phyloP scores from a whole-genome alignment of 1,140 invertebrate genomes.

The Drosophila arawakana region DNA sequence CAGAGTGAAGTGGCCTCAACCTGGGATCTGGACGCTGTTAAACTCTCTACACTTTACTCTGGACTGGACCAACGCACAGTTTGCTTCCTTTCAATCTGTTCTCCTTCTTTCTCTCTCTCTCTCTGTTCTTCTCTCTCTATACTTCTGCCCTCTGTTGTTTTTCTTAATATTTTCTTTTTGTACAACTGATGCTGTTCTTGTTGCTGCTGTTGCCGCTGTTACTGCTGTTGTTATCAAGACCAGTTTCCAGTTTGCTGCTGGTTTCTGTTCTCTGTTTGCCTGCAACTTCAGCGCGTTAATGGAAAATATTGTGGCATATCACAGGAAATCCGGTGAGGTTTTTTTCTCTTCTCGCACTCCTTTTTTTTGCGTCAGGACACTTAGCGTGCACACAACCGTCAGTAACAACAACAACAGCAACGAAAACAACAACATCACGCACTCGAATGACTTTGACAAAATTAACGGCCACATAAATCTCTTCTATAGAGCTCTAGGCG shows the following conservation, averaged over 20 bases:
- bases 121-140: conserved; percentile 9
- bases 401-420: conserved; percentile 10
- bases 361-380: conserved; percentile 52
- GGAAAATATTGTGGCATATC: conserved; percentile 83
- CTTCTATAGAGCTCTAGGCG: conserved; percentile 50
- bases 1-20: conserved; percentile 47
- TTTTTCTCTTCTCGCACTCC: conserved; percentile 54
- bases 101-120: conserved; percentile 17
- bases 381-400: conserved; percentile 37
- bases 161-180: conserved; percentile 42
- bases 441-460: conserved; percentile 71
- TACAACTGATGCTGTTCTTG: conserved; percentile 7
- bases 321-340: conserved; percentile 82
- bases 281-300: conserved; percentile 79
- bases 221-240: conserved; percentile 63
- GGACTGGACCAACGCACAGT: not conserved
- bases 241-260: conserved; percentile 67
- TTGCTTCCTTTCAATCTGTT: no score
- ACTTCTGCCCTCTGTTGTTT: conserved; percentile 28
- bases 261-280: conserved; percentile 54
- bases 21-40: conserved; percentile 17
- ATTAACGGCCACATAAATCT: conserved; percentile 80
- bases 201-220: conserved; percentile 20
- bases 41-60: conserved; percentile 5
- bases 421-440: conserved; percentile 38